Base-by-base conservation (phyloP, 2,888 invertebrate species). In the Agriopis leucophaearia region DNA sequence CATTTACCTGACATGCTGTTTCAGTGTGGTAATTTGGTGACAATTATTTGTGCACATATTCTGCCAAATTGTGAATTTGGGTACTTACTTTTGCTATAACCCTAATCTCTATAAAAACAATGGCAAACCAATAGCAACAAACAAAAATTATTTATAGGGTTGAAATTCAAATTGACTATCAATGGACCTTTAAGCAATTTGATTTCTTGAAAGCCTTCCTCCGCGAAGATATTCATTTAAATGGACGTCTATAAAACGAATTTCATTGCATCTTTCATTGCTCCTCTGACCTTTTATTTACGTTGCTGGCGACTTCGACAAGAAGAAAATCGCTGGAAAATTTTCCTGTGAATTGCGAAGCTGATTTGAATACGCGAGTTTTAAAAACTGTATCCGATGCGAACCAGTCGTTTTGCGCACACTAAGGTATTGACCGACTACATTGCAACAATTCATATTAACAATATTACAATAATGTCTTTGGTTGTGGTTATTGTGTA, bases 211-310 rank as follows among this genome's bases (percentile, higher is more conserved):
- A 70, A 60, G 69, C 66, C 56, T 66, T 60, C 58, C 55, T 68
- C 61, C 54, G 62, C 55, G 63, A 66, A 66, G 66, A 77, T 79
- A 73, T 73, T 74, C 75, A 77, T 78, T 79, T 80, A 80, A 80
- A 77, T 80, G 71, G 72, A 74, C 72, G 72, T 64, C 72, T 75
- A 77, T 78, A 74, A 78, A 81, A 78, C 69, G 71, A 72, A 77
- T 78, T 78, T 76, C 70, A 77, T 79, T 71, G 74, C 71, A 71
- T 72, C 73, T 62, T 68, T 51, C 64, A 56, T 71, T 66, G 60
- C 64, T 59, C 35, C 58, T 61, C 55, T 38, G 44, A 50, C 56
- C 51, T 61, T 64, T 64, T 59, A 62, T 58, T 62, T 68, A 47
- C 47, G 64, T 35, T 50, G 63, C 48, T 51, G 52, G 55, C 44